A percentile compares a stretch with the other conserved stretches of the same genome.
phyloP scores from a whole-genome alignment of 2,888 invertebrate species.

The Cybosia mesomella region DNA sequence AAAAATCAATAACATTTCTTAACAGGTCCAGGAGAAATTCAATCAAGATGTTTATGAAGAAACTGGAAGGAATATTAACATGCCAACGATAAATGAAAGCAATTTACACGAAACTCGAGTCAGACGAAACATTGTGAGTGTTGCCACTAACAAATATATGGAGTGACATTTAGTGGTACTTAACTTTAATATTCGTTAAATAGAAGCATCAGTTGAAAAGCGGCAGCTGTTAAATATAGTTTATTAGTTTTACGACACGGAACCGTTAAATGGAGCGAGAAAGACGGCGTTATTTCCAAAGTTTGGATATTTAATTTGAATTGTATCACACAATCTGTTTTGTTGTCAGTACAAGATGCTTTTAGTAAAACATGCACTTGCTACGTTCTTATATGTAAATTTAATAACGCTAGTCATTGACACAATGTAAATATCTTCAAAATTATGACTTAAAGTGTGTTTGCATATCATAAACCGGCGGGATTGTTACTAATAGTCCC shows the following conservation, averaged over 20 bases:
- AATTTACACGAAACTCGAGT: conserved; percentile 73
- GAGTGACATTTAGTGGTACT: conserved; percentile 81
- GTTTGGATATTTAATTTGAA: conserved; percentile 47
- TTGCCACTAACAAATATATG: conserved; percentile 75
- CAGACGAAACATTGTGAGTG: conserved; percentile 67
- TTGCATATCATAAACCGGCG: conserved; percentile 24
- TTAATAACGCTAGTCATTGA: conserved; percentile 21
- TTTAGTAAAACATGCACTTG: neutral
- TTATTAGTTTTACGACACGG: conserved; percentile 74
- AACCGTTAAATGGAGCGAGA: conserved; percentile 50
- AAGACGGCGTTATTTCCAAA: conserved; percentile 53
- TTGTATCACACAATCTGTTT: conserved; percentile 30
- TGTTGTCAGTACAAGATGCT: neutral
- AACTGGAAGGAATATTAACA: conserved; percentile 65
- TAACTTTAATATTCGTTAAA: conserved; percentile 77
- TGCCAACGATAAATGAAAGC: conserved; percentile 71
- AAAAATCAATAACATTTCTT: conserved; percentile 41
- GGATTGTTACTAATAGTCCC: conserved; percentile 24
- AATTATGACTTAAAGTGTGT: conserved; percentile 16
- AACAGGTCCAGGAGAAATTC: conserved; percentile 42
- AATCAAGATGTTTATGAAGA: conserved; percentile 53
- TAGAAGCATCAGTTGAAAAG: conserved; percentile 76
- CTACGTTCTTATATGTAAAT: conserved; percentile 24
- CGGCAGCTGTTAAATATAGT: conserved; percentile 77
- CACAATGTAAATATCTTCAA: conserved; percentile 39